phyloP scores from a whole-genome alignment of 2,888 invertebrate genomes.

The Spodoptera picta region DNA sequence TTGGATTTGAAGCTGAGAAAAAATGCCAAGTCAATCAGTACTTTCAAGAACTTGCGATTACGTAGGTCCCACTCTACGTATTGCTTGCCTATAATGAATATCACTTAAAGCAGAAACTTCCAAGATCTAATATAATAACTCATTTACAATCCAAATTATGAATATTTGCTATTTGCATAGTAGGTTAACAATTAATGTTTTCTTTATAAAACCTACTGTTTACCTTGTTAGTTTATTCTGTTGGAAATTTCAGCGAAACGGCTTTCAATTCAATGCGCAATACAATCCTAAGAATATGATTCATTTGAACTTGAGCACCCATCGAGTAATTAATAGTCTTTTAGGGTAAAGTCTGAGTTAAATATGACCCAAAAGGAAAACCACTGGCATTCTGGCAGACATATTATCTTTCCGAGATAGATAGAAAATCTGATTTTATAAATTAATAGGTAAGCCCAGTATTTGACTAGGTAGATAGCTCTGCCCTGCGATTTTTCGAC shows the following conservation, averaged over 20 bases:
- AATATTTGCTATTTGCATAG: conserved; percentile 5
- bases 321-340: conserved; percentile 1
- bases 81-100: no score
- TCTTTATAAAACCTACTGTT: conserved; percentile 8
- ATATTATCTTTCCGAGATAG: no score
- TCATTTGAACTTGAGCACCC: conserved; percentile 17
- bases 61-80: no score
- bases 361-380: conserved; percentile 10
- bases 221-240: conserved; percentile 10
- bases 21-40: not conserved
- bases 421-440: no score
- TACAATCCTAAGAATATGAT: conserved; percentile 32
- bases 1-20: not conserved
- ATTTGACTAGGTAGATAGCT: no score
- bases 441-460: no score
- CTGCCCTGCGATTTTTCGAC: no score
- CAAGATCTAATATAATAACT: conserved; percentile 4
- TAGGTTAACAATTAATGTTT: conserved; percentile 11
- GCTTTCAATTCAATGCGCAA: conserved; percentile 15
- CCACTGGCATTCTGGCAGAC: not conserved
- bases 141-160: conserved; percentile 22
- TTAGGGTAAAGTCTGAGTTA: conserved; percentile 1
- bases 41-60: not conserved
- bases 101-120: no score
- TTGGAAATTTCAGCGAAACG: conserved; percentile 29